Base-by-base conservation (phyloP, 2,797 vertebrate genomes). In the Nannoperca obscura region DNA sequence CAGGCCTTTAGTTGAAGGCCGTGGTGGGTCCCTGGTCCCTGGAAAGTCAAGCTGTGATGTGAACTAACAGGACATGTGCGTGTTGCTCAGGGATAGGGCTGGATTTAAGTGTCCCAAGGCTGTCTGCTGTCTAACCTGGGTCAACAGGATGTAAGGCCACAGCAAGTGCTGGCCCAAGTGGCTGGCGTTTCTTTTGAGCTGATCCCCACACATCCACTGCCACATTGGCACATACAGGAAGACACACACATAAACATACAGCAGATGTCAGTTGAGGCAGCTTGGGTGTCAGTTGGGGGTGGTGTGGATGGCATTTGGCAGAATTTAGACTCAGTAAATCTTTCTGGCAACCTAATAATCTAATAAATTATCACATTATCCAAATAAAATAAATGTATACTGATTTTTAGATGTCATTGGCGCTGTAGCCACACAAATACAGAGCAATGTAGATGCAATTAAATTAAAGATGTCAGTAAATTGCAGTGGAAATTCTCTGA, bases 121-220 rank as follows among this genome's bases (percentile, higher is more conserved):
- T 91, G 91, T 92, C 89, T 88, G 87, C 75, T 72, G 83, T 87
- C 86, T 85, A 70, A 87, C 88, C 81, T 20, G 42, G 91, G 91
- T 92, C 92, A 93, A 87, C 87, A 89, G 91, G 90, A 93, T 91
- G 84, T 91, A 88, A 90, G 88, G 88, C 83, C 86, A 89, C 72
- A 42, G 71, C 55, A 76, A 88, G 80, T 63, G 82, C 32, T 47
- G 73, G 83, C 73, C 74, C 19, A 46, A 75, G 76, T 72, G 71
- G 79, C 59, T 69, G 71, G 63, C 75, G 72, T 85, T 82, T 89
- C 88, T 83, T 82, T 81, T 86, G 85, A 90, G 83, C 84, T 80
- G 86, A 90, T 91, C 78, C 83, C 61, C 63, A 84, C 71, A 78
- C 71, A 7, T 62, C 9, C 78, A 50, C 42, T 19, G 55, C 72